phyloP scores from a whole-genome alignment of 2,888 invertebrate genomes.

The Nasonovia ribisnigri region DNA sequence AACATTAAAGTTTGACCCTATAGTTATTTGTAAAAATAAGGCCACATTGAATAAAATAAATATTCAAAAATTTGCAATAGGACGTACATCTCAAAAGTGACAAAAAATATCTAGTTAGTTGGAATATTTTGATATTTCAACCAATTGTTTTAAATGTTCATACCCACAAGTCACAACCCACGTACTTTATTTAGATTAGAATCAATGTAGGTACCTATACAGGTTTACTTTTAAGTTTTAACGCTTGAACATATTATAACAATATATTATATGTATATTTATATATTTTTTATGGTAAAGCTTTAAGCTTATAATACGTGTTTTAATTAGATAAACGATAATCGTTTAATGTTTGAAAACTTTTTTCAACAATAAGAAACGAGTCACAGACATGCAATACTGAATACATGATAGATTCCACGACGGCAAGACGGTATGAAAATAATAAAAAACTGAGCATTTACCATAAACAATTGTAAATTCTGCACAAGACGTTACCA shows the following conservation, averaged over 20 bases:
- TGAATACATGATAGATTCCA: background rate
- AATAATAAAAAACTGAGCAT: background rate
- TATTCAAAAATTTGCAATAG: background rate
- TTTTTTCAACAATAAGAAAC: slow-evolving; percentile 30
- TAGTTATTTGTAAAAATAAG: background rate
- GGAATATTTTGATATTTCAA: background rate
- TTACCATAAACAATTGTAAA: background rate
- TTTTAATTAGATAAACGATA: slow-evolving; percentile 27
- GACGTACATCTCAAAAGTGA: background rate
- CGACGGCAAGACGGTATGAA: background rate
- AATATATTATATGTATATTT: background rate
- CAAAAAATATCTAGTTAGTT: background rate
- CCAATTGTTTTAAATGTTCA: background rate
- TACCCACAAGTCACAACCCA: background rate
- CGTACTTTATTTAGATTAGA: background rate
- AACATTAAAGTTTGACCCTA: too few relatives aligned
- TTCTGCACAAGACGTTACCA: background rate
- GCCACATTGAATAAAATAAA: background rate
- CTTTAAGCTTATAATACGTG: background rate
- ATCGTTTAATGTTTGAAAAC: slow-evolving; percentile 29
- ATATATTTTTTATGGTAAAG: background rate
- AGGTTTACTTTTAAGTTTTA: background rate
- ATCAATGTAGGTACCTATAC: background rate
- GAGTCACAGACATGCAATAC: slow-evolving; percentile 19
- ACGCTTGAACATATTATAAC: background rate